A percentile compares a stretch with the other conserved stretches of the same genome.
Evolutionary conservation across 2,888 invertebrate genomes (phyloP).

Genomic region (Papilio gigon): DNA sequence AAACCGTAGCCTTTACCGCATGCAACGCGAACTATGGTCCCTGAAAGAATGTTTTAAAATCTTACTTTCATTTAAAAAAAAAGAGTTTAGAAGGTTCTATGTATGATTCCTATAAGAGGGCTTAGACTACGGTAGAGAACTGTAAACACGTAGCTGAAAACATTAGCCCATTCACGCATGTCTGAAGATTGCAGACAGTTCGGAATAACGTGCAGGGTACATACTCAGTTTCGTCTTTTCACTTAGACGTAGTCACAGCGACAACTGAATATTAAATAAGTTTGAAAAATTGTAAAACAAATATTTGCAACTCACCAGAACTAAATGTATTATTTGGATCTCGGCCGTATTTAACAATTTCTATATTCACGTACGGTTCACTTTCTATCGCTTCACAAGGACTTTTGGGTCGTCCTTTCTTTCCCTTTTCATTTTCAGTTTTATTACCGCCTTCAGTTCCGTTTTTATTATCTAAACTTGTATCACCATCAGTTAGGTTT

Average conservation of each 20-base stretch:
- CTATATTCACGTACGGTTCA: slow-evolving; percentile 86
- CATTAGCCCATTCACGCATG: no score
- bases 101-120: no score
- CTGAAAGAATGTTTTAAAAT: slow-evolving; percentile 53
- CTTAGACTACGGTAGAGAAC: no score
- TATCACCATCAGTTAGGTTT: slow-evolving; percentile 51
- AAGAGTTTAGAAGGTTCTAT: no score
- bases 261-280: no score
- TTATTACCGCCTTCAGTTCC: slow-evolving; percentile 56
- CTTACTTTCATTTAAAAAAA: no score
- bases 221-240: no score
- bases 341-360: slow-evolving; percentile 86
- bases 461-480: slow-evolving; percentile 48
- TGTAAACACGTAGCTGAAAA: no score
- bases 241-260: no score
- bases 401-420: slow-evolving; percentile 79
- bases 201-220: no score
- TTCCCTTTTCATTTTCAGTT: slow-evolving; percentile 64
- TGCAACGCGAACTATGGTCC: slow-evolving; percentile 88
- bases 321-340: slow-evolving; percentile 88
- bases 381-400: slow-evolving; percentile 86
- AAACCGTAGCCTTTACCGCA: slow-evolving; percentile 90
- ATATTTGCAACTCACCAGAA: slow-evolving; percentile 78
- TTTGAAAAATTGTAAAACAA: no score
- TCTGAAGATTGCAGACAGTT: no score